phyloP scores from a whole-genome alignment of 2,113 vertebrate species.

The Oreotrochilus melanogaster region DNA sequence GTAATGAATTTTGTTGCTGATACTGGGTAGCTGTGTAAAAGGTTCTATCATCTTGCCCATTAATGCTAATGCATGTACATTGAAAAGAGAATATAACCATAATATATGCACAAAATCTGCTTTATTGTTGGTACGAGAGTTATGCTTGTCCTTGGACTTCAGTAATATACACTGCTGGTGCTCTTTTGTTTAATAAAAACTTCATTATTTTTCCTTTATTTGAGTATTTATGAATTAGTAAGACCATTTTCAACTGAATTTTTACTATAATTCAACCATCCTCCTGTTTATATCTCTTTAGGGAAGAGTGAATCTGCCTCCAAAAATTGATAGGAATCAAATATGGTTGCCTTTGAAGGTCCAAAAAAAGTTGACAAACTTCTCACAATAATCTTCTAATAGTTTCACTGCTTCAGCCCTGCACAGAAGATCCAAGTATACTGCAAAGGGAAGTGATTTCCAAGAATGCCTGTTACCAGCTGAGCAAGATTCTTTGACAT shows the following conservation, averaged over 20 bases:
- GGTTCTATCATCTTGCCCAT: conserved; percentile 28
- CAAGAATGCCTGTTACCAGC: background rate
- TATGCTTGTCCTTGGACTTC: conserved; percentile 38
- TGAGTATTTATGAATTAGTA: conserved; percentile 51
- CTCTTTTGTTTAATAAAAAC: conserved; percentile 62
- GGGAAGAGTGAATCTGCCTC: background rate
- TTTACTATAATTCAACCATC: background rate
- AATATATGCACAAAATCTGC: conserved; percentile 41
- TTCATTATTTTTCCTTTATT: conserved; percentile 67
- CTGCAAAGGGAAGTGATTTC: background rate
- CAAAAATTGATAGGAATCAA: background rate
- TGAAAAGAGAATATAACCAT: conserved; percentile 16
- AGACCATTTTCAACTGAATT: conserved; percentile 11
- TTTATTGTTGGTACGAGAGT: background rate
- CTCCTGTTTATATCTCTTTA: background rate
- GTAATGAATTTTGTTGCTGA: conserved; percentile 25
- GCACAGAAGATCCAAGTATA: background rate
- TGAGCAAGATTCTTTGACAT: background rate
- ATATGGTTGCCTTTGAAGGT: background rate
- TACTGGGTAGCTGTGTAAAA: conserved; percentile 17
- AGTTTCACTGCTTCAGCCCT: background rate
- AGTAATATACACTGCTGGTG: background rate
- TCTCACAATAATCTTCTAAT: background rate
- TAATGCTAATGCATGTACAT: conserved; percentile 55
- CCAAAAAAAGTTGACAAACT: background rate